A percentile compares a stretch with the other conserved stretches of the same genome.
phyloP scores from a whole-genome alignment of 64 coral and sea anemone genomes.

The Porites lutea region DNA sequence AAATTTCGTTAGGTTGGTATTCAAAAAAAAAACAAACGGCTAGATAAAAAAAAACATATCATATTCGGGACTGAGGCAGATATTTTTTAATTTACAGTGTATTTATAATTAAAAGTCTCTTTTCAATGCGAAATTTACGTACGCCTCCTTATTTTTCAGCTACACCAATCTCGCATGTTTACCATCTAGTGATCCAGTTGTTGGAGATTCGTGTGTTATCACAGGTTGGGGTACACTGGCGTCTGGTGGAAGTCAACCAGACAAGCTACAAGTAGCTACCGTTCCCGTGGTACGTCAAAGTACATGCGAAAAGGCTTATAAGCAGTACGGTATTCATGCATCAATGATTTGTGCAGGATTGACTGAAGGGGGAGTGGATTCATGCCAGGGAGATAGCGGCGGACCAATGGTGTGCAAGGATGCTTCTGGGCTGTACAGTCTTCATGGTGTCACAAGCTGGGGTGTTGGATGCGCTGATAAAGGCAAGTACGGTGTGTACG shows the following conservation, averaged over 20 bases:
- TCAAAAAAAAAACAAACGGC: no score
- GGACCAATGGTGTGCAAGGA: slow-evolving; percentile 47
- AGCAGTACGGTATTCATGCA: not conserved
- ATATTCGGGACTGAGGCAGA: no score
- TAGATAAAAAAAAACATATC: no score
- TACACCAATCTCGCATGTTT: slow-evolving; percentile 17
- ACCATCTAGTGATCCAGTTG: not conserved
- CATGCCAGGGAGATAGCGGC: slow-evolving; percentile 71
- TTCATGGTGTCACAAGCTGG: slow-evolving; percentile 64
- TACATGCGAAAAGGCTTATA: slow-evolving; percentile 37
- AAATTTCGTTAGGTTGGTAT: no score
- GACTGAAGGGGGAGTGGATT: slow-evolving; percentile 29
- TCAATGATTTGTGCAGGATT: slow-evolving; percentile 47
- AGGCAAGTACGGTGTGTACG: slow-evolving; percentile 62
- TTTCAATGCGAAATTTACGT: no score
- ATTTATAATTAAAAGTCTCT: no score
- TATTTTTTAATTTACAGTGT: no score
- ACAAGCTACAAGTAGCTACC: slow-evolving; percentile 43
- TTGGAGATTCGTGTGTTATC: slow-evolving; percentile 24
- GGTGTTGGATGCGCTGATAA: slow-evolving; percentile 23
- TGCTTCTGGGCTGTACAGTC: not conserved
- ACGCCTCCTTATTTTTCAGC: not conserved
- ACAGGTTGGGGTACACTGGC: slow-evolving; percentile 66
- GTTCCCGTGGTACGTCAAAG: slow-evolving; percentile 63
- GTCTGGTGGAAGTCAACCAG: slow-evolving; percentile 22